A percentile compares a stretch with the other conserved stretches of the same genome.
Evolutionary conservation across 2,888 invertebrate genomes (phyloP).

Genomic region (Pocota personata): DNA sequence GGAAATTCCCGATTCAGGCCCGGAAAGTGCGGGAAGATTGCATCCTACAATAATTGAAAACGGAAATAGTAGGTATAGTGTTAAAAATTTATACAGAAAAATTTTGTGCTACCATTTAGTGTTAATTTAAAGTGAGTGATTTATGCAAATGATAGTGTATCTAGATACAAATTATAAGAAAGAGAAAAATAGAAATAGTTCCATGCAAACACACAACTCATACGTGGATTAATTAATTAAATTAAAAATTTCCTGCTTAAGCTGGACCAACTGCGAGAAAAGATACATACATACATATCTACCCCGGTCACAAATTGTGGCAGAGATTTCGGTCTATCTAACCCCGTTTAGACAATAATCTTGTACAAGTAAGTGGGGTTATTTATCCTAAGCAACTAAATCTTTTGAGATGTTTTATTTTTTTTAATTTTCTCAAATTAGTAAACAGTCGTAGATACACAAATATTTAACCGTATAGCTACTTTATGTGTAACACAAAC

Average conservation of each 20-base stretch:
- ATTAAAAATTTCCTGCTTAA: constrained; percentile 82
- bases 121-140: constrained; percentile 2
- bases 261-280: constrained; percentile 73
- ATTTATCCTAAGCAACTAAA: not conserved
- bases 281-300: not conserved
- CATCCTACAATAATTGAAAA: not conserved
- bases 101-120: not conserved
- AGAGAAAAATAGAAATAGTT: constrained; percentile 4
- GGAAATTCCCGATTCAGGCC: constrained; percentile 37
- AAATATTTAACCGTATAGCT: too few relatives aligned
- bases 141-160: constrained; percentile 18
- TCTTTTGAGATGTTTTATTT: not conserved
- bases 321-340: constrained; percentile 30
- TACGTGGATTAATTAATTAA: constrained; percentile 81
- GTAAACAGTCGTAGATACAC: not conserved
- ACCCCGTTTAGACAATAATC: constrained; percentile 37
- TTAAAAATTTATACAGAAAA: not conserved
- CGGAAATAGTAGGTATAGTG: not conserved
- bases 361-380: constrained; percentile 45
- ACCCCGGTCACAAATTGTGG: constrained; percentile 4
- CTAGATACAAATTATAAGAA: constrained; percentile 7
- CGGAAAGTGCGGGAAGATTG: constrained; percentile 23
- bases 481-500: constrained; percentile 13
- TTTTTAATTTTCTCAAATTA: constrained; percentile 6
- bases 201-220: constrained; percentile 28